phyloP scores from a whole-genome alignment of 2,888 invertebrate genomes.

The Strigamia crassipes region DNA sequence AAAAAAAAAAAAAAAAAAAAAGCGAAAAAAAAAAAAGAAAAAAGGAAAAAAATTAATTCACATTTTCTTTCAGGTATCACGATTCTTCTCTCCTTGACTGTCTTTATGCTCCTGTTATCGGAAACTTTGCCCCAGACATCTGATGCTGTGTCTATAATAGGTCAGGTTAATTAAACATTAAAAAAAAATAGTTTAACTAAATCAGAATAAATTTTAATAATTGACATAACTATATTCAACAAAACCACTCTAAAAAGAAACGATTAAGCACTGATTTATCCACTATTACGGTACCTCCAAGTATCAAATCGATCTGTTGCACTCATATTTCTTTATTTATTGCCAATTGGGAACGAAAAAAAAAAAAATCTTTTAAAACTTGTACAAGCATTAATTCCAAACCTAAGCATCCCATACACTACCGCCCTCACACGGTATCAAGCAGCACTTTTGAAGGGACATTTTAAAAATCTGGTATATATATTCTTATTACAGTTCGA shows the following conservation, averaged over 20 bases:
- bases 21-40: background rate
- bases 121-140: constrained; percentile 66
- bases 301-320: constrained; percentile 39
- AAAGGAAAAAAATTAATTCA: background rate
- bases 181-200: background rate
- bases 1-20: background rate
- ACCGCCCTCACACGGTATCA: constrained; percentile 25
- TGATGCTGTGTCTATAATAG: constrained; percentile 65
- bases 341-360: background rate
- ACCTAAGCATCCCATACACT: background rate
- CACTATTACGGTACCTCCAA: constrained; percentile 27
- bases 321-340: background rate
- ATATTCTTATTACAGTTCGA: constrained; percentile 11
- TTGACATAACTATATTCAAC: background rate
- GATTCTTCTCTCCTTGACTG: constrained; percentile 64
- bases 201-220: background rate
- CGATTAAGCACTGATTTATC: background rate
- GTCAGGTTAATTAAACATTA: constrained; percentile 54
- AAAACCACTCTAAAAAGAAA: constrained; percentile 8
- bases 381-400: background rate
- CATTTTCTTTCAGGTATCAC: constrained; percentile 60
- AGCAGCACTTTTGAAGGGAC: background rate
- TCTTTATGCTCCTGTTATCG: constrained; percentile 64
- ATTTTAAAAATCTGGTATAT: background rate
- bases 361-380: background rate